Conservation (phyloP, 30 jellyfish, hydroid and myxozoan species). For the Pseudorhiza aurosa region DNA sequence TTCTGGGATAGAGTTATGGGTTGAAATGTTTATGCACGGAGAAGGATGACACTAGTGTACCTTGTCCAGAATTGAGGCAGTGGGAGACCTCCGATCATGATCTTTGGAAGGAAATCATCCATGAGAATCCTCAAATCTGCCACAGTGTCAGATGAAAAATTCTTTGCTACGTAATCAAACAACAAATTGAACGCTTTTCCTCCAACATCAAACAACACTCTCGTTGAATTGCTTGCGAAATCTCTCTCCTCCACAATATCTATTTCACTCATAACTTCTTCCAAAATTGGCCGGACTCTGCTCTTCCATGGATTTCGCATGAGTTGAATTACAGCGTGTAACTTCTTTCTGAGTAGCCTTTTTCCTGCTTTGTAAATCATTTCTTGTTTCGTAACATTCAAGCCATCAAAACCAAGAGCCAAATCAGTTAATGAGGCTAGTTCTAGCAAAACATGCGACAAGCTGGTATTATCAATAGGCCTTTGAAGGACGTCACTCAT, state of each 20-base stretch:
- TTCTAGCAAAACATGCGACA: neutral
- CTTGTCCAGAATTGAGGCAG: neutral
- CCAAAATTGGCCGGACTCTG: slow-evolving; percentile 18
- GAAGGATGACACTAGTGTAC: no score
- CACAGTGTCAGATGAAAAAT: slow-evolving; percentile 27
- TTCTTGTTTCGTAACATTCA: neutral
- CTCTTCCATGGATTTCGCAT: slow-evolving; percentile 46
- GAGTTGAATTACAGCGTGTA: neutral
- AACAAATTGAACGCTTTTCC: slow-evolving; percentile 19
- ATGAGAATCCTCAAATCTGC: slow-evolving; percentile 7
- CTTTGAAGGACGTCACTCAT: neutral
- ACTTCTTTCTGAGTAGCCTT: neutral
- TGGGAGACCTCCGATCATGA: slow-evolving; percentile 4
- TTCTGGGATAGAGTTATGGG: no score
- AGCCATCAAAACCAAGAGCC: neutral
- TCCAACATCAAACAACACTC: slow-evolving; percentile 43
- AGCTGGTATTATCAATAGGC: neutral
- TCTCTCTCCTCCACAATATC: slow-evolving; percentile 1
- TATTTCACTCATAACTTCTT: slow-evolving; percentile 3
- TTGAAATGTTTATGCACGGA: no score
- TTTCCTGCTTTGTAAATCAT: neutral
- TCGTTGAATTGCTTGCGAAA: slow-evolving; percentile 47
- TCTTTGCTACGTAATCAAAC: slow-evolving; percentile 5
- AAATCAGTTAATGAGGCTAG: neutral
- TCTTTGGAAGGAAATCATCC: slow-evolving; percentile 14